These are phyloP conservation scores for Carassius gibelio DNA, from an alignment of 2,113 vertebrate species.

Conservation along the genomic window DNA sequence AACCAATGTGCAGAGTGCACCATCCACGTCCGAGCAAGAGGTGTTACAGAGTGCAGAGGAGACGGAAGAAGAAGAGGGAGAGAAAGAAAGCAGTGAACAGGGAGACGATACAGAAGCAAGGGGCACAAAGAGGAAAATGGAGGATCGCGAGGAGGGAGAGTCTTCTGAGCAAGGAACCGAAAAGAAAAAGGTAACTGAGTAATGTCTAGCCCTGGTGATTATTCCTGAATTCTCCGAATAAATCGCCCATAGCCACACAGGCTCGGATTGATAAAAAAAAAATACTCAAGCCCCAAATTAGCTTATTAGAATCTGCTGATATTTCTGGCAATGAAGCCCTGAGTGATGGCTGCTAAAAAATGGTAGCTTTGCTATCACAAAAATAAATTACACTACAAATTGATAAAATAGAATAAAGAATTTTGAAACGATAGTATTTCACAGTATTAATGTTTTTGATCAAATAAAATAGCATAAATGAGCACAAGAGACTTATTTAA, in stretches of 20 bases:
- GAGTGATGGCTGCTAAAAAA: no score
- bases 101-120: slow-evolving; percentile 54
- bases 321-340: background rate
- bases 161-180: slow-evolving; percentile 60
- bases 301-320: background rate
- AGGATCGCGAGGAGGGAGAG: slow-evolving; percentile 56
- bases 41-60: background rate
- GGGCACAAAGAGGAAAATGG: slow-evolving; percentile 75
- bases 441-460: background rate
- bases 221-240: background rate
- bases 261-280: background rate
- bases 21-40: slow-evolving; percentile 42
- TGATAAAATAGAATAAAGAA: background rate
- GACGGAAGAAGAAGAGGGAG: slow-evolving; percentile 42
- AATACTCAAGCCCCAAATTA: background rate
- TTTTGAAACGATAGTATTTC: background rate
- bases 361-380: background rate
- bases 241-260: background rate
- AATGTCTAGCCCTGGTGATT: background rate
- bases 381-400: no score
- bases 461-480: background rate
- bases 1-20: slow-evolving; percentile 8
- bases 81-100: slow-evolving; percentile 28
- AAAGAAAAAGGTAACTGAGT: slow-evolving; percentile 72
- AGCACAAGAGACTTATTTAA: background rate